Evolutionary conservation across 2,113 vertebrate species (phyloP), one percentile per base, ranked within the genome.

Genomic region (Mixornis gularis): DNA sequence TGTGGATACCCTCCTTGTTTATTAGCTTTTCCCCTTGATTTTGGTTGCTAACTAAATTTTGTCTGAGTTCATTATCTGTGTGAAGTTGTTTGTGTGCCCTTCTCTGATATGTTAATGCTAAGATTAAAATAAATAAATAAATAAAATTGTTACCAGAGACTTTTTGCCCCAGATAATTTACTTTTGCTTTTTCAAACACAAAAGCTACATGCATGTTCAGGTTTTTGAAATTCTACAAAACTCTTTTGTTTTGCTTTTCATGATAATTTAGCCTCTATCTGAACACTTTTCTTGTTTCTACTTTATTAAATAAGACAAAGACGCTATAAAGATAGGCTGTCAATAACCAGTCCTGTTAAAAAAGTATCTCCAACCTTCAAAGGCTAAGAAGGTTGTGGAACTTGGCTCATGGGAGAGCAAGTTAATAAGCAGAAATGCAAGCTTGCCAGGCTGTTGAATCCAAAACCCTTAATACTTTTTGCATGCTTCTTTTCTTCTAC

Each of bases 361-460:
- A 43, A 93, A 52, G 25, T 63, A 38, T 90, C 48, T 60, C 10
- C 90, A 94, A 63, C 79, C 83, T 95, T 94, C 92, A 92, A 89
- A 86, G 69, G 20, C 56, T 88, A 49, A 84, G 72, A 80, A 93
- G 73, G 77, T 84, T 90, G 55, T 69, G 20, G 29, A 78, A 68
- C 58, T 72, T 84, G 40, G 59, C 88, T 94, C 72, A 18, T 69
- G 77, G 77, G 88, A 87, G 27, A 32, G 7, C 46, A 90, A 92
- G 46, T 68, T 89, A 92, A 93, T 89, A 89, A 74, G 65, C 58
- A 95, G 86, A 92, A 95, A 76, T 51, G 38, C 21, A 84, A 86
- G 65, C 73, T 84, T 92, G 62, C 73, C 93, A 87, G 66, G 9
- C 44, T 79, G 26, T 46, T 0, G 11, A 65, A 76, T 76, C 26